Evolutionary conservation across 2,888 invertebrate species (phyloP).

Genomic region (Philonicus albiceps): DNA sequence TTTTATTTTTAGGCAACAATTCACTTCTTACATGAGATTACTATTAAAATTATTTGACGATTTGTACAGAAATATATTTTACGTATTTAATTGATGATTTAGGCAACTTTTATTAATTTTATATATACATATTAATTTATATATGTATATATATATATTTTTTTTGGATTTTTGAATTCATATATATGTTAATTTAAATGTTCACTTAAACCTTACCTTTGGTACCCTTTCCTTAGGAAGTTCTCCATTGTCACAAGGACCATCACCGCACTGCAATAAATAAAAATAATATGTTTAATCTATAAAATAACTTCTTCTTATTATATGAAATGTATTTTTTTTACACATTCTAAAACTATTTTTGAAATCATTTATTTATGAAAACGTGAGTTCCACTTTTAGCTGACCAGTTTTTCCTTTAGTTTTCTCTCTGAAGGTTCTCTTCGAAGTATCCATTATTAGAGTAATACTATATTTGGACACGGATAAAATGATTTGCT

Average conservation of each 20-base stretch:
- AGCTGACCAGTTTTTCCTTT: too few species aligned
- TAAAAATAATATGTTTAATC: not conserved
- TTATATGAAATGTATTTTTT: not conserved
- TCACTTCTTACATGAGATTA: not conserved
- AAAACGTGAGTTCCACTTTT: too few species aligned
- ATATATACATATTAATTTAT: too few species aligned
- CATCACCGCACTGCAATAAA: conserved; percentile 59
- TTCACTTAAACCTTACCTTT: conserved; percentile 53
- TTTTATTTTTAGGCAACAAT: not conserved
- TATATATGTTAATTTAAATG: not conserved
- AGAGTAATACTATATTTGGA: too few species aligned
- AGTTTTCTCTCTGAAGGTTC: too few species aligned
- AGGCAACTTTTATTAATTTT: not conserved
- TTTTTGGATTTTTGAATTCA: not conserved
- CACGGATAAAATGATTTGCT: too few species aligned
- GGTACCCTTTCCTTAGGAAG: conserved; percentile 61
- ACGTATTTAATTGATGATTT: not conserved
- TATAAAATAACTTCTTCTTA: not conserved
- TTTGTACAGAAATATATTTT: not conserved
- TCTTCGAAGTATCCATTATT: too few species aligned
- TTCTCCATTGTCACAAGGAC: conserved; percentile 62
- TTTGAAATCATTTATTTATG: too few species aligned
- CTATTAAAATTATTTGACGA: not conserved
- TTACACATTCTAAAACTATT: too few species aligned
- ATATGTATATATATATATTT: too few species aligned